Evolutionary conservation across 2,113 vertebrate species (phyloP).

Genomic region (Beaufortia kweichowensis): DNA sequence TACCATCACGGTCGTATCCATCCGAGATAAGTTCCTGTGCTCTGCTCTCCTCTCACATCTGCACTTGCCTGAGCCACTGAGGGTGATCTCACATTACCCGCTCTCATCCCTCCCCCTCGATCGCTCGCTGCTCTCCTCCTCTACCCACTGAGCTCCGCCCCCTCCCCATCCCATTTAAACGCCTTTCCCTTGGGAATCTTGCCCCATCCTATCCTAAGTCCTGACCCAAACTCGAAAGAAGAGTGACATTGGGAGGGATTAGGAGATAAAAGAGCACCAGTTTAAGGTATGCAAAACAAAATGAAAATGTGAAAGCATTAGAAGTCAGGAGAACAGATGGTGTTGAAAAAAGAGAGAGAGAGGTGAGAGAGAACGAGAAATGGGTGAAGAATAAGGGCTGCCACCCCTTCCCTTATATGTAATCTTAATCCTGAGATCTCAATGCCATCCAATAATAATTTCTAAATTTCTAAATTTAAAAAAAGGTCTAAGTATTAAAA

Average conservation of each 20-base stretch:
- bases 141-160: slow-evolving; percentile 47
- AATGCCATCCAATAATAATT: slow-evolving; percentile 4
- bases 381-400: slow-evolving; percentile 47
- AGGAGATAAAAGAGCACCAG: not conserved
- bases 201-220: slow-evolving; percentile 60
- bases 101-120: slow-evolving; percentile 56
- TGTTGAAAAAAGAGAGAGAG: slow-evolving; percentile 22
- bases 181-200: slow-evolving; percentile 63
- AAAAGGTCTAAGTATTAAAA: slow-evolving; percentile 46
- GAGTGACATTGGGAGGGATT: not conserved
- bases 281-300: slow-evolving; percentile 13
- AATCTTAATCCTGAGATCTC: slow-evolving; percentile 1
- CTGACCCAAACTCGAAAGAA: slow-evolving; percentile 30
- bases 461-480: slow-evolving; percentile 26
- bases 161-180: slow-evolving; percentile 58
- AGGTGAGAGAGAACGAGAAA: slow-evolving; percentile 29
- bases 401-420: slow-evolving; percentile 31
- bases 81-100: slow-evolving; percentile 66
- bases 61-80: slow-evolving; percentile 67
- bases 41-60: slow-evolving; percentile 60
- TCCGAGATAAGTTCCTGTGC: slow-evolving; percentile 48
- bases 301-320: slow-evolving; percentile 15
- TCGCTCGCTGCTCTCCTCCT: slow-evolving; percentile 54
- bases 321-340: slow-evolving; percentile 30
- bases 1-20: slow-evolving; percentile 52